Percentiles rank a stretch among this genome's conserved stretches.
Evolutionary conservation across 1,140 invertebrate genomes (phyloP).

Genomic region (Drosophila ercepeae): DNA sequence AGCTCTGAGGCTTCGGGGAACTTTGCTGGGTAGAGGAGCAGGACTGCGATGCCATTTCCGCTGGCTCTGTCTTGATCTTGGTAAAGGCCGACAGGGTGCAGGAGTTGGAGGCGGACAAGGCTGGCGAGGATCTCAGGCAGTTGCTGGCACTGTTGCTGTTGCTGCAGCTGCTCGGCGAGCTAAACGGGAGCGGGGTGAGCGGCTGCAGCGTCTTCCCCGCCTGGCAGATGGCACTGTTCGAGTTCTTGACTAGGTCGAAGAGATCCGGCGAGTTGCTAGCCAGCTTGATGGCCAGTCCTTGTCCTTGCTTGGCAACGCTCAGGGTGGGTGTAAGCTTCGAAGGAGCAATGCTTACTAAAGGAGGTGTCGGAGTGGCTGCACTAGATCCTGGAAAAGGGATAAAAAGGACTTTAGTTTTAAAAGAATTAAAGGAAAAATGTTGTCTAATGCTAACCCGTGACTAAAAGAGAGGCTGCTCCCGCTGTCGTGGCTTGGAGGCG

Average conservation of each 20-base stretch:
- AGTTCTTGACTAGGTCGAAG: slow-evolving; percentile 80
- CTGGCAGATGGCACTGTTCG: slow-evolving; percentile 74
- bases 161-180: slow-evolving; percentile 64
- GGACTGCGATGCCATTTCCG: slow-evolving; percentile 33
- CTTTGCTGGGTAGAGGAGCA: slow-evolving; percentile 2
- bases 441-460: background rate
- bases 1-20: slow-evolving; percentile 62
- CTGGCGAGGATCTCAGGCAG: slow-evolving; percentile 52
- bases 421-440: background rate
- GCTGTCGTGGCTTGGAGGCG: background rate
- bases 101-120: slow-evolving; percentile 57
- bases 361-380: slow-evolving; percentile 52
- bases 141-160: slow-evolving; percentile 23
- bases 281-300: slow-evolving; percentile 27
- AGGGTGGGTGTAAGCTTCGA: slow-evolving; percentile 65
- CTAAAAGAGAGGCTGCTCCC: background rate
- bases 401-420: background rate
- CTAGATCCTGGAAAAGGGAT: background rate
- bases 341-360: slow-evolving; percentile 66
- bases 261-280: slow-evolving; percentile 59
- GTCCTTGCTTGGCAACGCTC: slow-evolving; percentile 54
- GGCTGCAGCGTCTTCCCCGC: slow-evolving; percentile 34
- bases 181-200: slow-evolving; percentile 54
- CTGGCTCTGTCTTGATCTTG: slow-evolving; percentile 63
- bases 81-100: slow-evolving; percentile 66